These are phyloP conservation scores for Triplophysa rosa DNA, from an alignment of 2,113 vertebrate species.

Conservation along the genomic window DNA sequence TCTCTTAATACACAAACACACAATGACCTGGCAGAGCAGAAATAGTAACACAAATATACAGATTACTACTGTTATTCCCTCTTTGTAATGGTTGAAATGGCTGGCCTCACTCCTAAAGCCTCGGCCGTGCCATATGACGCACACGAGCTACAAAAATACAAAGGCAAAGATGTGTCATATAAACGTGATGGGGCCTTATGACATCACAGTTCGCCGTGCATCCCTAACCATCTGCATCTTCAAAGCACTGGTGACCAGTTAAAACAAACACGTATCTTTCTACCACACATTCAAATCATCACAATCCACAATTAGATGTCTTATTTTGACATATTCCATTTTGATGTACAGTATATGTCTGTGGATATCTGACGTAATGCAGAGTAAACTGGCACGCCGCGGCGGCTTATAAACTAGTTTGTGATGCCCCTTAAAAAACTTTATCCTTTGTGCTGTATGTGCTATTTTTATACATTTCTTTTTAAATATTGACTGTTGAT, in stretches of 20 bases:
- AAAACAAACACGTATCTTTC: neutral
- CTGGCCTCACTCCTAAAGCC: neutral
- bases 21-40: neutral
- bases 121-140: neutral
- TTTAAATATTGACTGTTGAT: neutral
- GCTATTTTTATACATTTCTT: neutral
- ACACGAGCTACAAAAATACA: neutral
- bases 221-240: neutral
- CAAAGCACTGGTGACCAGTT: neutral
- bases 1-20: neutral
- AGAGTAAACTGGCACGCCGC: too few relatives aligned
- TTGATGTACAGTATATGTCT: neutral
- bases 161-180: neutral
- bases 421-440: too few relatives aligned
- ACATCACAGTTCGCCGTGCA: neutral
- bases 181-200: neutral
- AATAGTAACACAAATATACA: neutral
- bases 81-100: neutral
- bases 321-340: neutral
- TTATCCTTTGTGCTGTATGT: neutral
- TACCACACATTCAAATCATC: neutral
- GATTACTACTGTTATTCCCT: neutral
- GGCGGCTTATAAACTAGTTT: too few relatives aligned
- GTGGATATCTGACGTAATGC: neutral
- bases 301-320: neutral